A percentile compares a stretch with the other conserved stretches of the same genome.
phyloP scores from a whole-genome alignment of 2,113 vertebrate genomes.

The Mustelus asterias region DNA sequence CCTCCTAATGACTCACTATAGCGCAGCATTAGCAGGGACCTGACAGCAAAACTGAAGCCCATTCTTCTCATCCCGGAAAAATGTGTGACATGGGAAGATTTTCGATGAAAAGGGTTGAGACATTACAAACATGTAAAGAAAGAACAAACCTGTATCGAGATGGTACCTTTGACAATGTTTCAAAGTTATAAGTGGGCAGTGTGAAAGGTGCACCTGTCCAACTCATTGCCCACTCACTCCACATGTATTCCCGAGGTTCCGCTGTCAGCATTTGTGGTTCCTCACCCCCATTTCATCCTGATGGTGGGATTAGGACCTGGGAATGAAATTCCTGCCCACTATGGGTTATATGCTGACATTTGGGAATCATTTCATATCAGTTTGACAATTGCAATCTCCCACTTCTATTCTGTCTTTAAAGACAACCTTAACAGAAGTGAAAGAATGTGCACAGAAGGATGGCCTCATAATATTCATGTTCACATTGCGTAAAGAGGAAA shows the following conservation, averaged over 20 bases:
- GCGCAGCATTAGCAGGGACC: not conserved
- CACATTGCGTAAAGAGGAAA: not conserved
- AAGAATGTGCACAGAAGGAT: not conserved
- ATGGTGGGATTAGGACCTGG: too few species aligned
- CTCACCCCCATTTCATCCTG: too few species aligned
- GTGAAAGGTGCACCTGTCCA: not conserved
- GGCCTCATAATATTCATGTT: not conserved
- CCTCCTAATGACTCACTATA: too few species aligned
- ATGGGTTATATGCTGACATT: not conserved
- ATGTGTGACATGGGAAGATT: too few species aligned
- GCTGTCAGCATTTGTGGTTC: too few species aligned
- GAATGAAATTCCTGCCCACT: too few species aligned
- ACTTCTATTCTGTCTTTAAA: not conserved
- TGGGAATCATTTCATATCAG: not conserved
- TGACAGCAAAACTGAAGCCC: not conserved
- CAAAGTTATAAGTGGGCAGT: not conserved
- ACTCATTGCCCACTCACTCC: not conserved
- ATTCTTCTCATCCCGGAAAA: not conserved
- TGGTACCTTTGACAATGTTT: too few species aligned
- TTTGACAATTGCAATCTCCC: not conserved
- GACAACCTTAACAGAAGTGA: not conserved
- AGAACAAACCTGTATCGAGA: too few species aligned
- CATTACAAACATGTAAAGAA: not conserved
- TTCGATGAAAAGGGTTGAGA: too few species aligned
- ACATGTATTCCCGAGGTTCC: not conserved